These are phyloP conservation scores for Cuniculus paca DNA, from an alignment of 2,797 vertebrate genomes.

Conservation along the genomic window DNA sequence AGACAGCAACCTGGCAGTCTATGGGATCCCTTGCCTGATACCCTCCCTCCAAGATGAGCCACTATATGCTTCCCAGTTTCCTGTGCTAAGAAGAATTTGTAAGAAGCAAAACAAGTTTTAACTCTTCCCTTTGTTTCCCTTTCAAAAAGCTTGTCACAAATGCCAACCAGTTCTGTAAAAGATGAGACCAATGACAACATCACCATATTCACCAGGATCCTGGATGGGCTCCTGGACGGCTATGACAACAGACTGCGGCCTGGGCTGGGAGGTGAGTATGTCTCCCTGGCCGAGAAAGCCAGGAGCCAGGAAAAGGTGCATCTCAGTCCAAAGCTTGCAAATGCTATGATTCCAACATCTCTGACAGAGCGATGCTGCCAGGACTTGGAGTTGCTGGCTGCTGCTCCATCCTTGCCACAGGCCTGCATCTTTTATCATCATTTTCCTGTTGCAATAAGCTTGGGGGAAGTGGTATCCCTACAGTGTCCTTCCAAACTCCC, in stretches of 20 bases:
- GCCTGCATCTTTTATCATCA: neutral
- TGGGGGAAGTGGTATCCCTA: no score
- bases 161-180: slow-evolving; percentile 92
- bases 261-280: slow-evolving; percentile 93
- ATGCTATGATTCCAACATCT: neutral
- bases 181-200: slow-evolving; percentile 96
- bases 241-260: slow-evolving; percentile 97
- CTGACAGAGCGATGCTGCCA: neutral
- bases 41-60: neutral
- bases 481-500: neutral
- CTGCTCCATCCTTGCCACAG: neutral
- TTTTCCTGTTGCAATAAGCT: neutral
- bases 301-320: fast-evolving
- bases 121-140: neutral
- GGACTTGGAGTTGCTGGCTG: neutral
- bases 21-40: neutral
- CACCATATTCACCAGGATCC: slow-evolving; percentile 96
- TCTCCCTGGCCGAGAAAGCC: fast-evolving
- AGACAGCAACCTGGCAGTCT: neutral
- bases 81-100: neutral
- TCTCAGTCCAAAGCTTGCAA: fast-evolving
- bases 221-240: slow-evolving; percentile 96
- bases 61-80: neutral
- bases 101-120: neutral
- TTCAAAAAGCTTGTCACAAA: slow-evolving; percentile 92